phyloP scores from a whole-genome alignment of 2,113 vertebrate genomes.

The Odocoileus virginianus region DNA sequence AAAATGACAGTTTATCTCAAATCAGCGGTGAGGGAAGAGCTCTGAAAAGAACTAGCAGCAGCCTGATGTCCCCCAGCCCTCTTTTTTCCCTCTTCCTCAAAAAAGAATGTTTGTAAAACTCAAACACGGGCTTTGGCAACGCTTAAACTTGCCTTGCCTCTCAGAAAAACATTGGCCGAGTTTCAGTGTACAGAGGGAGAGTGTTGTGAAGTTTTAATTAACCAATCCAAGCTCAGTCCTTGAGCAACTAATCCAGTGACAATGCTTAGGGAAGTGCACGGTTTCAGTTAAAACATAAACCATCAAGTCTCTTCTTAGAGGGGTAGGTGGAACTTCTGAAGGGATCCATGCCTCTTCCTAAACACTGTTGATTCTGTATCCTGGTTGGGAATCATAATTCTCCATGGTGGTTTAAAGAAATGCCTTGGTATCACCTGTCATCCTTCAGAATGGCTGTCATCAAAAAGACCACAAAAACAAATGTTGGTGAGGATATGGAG shows the following conservation, averaged over 20 bases:
- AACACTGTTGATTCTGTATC: background rate
- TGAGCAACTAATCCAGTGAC: background rate
- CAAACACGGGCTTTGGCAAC: background rate
- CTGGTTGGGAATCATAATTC: background rate
- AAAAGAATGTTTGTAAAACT: slow-evolving; percentile 43
- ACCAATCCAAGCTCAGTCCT: background rate
- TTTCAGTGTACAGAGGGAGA: slow-evolving; percentile 9
- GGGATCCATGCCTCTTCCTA: background rate
- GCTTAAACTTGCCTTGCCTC: slow-evolving; percentile 5
- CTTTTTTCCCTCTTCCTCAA: background rate
- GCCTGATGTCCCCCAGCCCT: background rate
- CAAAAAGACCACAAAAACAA: background rate
- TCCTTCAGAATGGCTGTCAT: background rate
- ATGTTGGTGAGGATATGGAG: background rate
- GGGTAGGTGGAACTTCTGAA: background rate
- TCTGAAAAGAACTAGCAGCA: slow-evolving; percentile 18
- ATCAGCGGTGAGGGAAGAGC: slow-evolving; percentile 27
- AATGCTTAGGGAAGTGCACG: background rate
- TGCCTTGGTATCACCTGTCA: background rate
- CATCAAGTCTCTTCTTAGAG: background rate
- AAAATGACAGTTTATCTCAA: slow-evolving; percentile 27
- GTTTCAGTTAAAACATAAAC: background rate
- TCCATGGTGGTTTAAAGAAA: background rate
- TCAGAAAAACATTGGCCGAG: background rate
- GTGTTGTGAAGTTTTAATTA: slow-evolving; percentile 18